Conservation (phyloP, 2,888 invertebrate species). For the Magallana nippona region DNA sequence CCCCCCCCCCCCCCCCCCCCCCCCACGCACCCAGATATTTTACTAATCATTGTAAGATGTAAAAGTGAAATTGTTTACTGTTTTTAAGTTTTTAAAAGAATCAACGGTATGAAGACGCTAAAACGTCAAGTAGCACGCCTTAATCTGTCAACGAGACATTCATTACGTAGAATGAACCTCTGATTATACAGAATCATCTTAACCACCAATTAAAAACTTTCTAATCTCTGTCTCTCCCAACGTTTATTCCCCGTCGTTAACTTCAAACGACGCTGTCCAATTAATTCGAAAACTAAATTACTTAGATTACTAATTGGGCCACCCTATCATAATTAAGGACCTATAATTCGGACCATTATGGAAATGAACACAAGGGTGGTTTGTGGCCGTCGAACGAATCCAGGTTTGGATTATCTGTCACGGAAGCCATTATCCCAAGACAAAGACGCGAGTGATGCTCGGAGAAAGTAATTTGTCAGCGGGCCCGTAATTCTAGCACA, state of each 20-base stretch:
- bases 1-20: too few relatives aligned
- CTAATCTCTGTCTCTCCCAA: conserved; percentile 2
- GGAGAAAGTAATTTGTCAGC: conserved; percentile 31
- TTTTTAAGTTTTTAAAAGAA: too few relatives aligned
- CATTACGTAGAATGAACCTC: conserved; percentile 9
- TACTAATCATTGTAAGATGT: background rate
- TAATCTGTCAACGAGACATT: conserved; percentile 4
- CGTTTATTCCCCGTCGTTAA: background rate
- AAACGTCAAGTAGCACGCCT: background rate
- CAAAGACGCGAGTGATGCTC: conserved; percentile 16
- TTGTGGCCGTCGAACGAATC: background rate
- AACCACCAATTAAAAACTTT: conserved; percentile 18
- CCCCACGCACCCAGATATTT: too few relatives aligned
- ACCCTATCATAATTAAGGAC: conserved; percentile 15
- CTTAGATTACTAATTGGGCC: conserved; percentile 21
- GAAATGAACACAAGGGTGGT: conserved; percentile 24
- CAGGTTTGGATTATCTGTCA: conserved; percentile 20
- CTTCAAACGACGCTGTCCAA: conserved; percentile 19
- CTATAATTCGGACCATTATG: conserved; percentile 33
- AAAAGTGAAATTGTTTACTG: background rate
- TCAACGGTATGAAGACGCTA: background rate
- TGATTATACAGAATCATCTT: conserved; percentile 3
- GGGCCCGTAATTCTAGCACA: conserved; percentile 22
- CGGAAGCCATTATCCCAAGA: conserved; percentile 20
- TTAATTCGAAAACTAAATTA: conserved; percentile 33